Evolutionary conservation across 1,140 invertebrate genomes (phyloP).

Genomic region (Pectinophora gossypiella): DNA sequence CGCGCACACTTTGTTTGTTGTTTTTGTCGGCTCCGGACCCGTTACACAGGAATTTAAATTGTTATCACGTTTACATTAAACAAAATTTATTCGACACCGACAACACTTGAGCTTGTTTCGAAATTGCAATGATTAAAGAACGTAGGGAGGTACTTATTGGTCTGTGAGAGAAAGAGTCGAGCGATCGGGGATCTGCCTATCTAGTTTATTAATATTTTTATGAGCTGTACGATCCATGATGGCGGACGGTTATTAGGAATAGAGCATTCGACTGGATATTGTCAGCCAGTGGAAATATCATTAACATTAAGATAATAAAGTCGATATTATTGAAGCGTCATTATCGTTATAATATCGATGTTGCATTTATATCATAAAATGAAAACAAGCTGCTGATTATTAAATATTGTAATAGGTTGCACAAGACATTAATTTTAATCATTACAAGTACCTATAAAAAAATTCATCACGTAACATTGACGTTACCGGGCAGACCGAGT

Average conservation of each 20-base stretch:
- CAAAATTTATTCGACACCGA: constrained; percentile 74
- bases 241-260: constrained; percentile 6
- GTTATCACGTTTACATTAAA: constrained; percentile 75
- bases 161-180: constrained; percentile 33
- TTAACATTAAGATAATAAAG: too few relatives aligned
- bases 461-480: too few relatives aligned
- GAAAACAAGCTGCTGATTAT: too few relatives aligned
- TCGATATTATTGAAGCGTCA: too few relatives aligned
- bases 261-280: not conserved
- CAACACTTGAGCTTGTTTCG: constrained; percentile 68
- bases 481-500: too few relatives aligned
- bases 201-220: constrained; percentile 12
- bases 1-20: constrained; percentile 61
- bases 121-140: constrained; percentile 75
- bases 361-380: too few relatives aligned
- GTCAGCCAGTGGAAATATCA: not conserved
- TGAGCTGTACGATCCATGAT: constrained; percentile 4
- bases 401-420: too few relatives aligned
- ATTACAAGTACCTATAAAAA: too few relatives aligned
- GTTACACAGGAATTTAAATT: constrained; percentile 74
- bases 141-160: constrained; percentile 51
- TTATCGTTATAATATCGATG: too few relatives aligned
- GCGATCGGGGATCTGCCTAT: constrained; percentile 3
- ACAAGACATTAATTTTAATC: too few relatives aligned
- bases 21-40: constrained; percentile 70